These are phyloP conservation scores for Albula glossodonta DNA, from an alignment of 2,113 vertebrate species.

Conservation along the genomic window DNA sequence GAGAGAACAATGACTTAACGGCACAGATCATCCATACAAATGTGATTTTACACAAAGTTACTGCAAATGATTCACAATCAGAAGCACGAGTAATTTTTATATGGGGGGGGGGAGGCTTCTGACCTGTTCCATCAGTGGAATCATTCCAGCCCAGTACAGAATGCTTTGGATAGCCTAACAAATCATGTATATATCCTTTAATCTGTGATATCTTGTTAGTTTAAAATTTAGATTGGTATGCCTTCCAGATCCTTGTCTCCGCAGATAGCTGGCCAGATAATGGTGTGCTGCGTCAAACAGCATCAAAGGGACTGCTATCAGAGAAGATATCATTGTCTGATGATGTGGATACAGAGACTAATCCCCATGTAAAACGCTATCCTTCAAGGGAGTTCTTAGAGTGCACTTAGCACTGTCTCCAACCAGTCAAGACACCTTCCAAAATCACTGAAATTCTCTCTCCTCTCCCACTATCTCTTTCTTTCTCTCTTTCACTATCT, in stretches of 20 bases:
- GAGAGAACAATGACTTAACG: slow-evolving; percentile 9
- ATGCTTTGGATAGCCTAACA: background rate
- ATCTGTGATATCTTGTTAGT: slow-evolving; percentile 62
- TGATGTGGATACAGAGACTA: slow-evolving; percentile 64
- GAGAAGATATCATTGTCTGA: slow-evolving; percentile 57
- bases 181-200: slow-evolving; percentile 57
- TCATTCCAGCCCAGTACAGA: background rate
- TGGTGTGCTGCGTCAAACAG: slow-evolving; percentile 54
- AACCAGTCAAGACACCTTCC: slow-evolving; percentile 20
- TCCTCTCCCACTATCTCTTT: slow-evolving; percentile 7
- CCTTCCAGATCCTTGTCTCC: slow-evolving; percentile 61
- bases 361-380: slow-evolving; percentile 68
- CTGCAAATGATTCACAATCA: background rate
- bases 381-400: slow-evolving; percentile 57
- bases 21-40: background rate
- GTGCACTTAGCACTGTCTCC: slow-evolving; percentile 49
- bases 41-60: background rate
- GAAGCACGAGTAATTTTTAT: background rate
- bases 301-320: slow-evolving; percentile 61
- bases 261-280: slow-evolving; percentile 65
- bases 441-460: background rate
- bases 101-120: background rate
- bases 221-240: slow-evolving; percentile 58
- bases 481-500: background rate
- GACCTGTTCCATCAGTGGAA: background rate